Base-by-base conservation (phyloP, 1,140 invertebrate species). In the Drosophila asahinai region DNA sequence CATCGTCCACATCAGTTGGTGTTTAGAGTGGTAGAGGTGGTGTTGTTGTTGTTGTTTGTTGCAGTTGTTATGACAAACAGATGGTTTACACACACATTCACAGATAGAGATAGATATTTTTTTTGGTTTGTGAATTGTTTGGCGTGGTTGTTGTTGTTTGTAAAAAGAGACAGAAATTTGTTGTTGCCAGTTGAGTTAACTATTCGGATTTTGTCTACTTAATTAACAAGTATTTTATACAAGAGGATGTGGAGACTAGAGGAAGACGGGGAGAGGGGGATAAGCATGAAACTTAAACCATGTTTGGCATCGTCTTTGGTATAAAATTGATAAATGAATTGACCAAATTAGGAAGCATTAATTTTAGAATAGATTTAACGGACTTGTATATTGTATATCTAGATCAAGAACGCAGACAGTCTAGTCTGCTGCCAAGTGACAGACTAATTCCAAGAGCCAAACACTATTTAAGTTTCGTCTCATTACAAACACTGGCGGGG, bases 81-180 rank as follows among this genome's bases (percentile, higher is more conserved):
- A 86, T 86, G 78, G 68, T 81, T 65, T 73, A 79, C 54, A 79
- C 63, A 83, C 49, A 77, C 55, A 73, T 30, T 63, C 42, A 76
- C 52, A 81, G 47, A 61, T 60, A 65, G 54, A 68, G 49, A 77
- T 81, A 57, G 48, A 83, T 45, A 11, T 38, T 55, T 57, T 57
- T 22, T 58, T 67, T 51, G 30, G 27, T 54, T 48, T 79, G 61
- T 75, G 30, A 51, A 47, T 51, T 67, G 62, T 68, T 63, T 55
- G 42, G 51, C 58, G 60, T 71, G 42, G 40, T 86, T 68, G 55
- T 76, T 43, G 62, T 83, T 87, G 84, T 64, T 83, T 83, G 84
- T 64, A 87, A 89, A 79, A 86, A 86, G 77, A 89, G 76, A 87
- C 59, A 89, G 71, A 54, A 87, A 87, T 87, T 89, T 78, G 52